A percentile compares a stretch with the other conserved stretches of the same genome.
These are phyloP conservation scores for Garra rufa DNA, from an alignment of 2,113 vertebrate genomes.

Conservation along the genomic window DNA sequence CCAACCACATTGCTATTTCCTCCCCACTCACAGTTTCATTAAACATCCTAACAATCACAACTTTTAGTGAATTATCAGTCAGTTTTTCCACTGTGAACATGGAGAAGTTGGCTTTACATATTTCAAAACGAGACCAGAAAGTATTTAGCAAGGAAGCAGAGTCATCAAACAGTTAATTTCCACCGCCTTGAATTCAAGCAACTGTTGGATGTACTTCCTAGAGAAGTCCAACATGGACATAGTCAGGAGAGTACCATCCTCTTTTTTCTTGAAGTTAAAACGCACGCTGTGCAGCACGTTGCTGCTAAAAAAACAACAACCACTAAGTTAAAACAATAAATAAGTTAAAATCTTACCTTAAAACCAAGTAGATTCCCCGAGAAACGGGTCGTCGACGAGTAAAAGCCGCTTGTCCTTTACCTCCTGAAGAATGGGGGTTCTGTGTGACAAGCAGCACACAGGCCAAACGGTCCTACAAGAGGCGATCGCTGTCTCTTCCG, in stretches of 20 bases:
- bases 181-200: rapidly evolving
- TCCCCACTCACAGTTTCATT: background rate
- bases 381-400: too few species aligned
- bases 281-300: too few species aligned
- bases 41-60: background rate
- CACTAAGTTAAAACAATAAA: too few species aligned
- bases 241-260: background rate
- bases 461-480: background rate
- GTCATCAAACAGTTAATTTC: background rate
- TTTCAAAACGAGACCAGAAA: background rate
- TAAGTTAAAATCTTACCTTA: too few species aligned
- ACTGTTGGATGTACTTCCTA: background rate
- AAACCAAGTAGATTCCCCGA: too few species aligned
- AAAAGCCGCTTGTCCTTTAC: background rate
- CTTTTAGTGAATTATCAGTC: background rate
- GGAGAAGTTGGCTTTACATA: background rate
- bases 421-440: background rate
- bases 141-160: background rate
- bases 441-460: background rate
- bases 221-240: background rate
- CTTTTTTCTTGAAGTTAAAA: background rate
- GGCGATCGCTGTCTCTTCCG: background rate
- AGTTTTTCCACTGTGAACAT: background rate
- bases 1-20: too few species aligned
- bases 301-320: too few species aligned